A percentile compares a stretch with the other conserved stretches of the same genome.
Conservation (phyloP, 2,888 invertebrate genomes). For the Eristalis intricaria region DNA sequence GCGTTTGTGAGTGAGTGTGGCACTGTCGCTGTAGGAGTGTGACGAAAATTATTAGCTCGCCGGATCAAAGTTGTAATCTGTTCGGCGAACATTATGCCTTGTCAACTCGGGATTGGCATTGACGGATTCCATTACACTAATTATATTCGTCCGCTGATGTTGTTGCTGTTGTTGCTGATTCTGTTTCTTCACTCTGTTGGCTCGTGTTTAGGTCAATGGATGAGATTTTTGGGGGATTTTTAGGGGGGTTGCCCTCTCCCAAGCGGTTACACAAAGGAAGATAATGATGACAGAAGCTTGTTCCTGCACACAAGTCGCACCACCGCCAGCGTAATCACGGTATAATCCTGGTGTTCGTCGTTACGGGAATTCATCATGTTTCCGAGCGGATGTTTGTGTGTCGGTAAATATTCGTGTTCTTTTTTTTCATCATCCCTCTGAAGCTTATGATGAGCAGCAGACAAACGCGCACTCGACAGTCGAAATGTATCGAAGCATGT, state of each 20-base stretch:
- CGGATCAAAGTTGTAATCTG: slow-evolving; percentile 66
- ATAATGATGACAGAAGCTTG: slow-evolving; percentile 30
- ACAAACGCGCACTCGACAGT: slow-evolving; percentile 21
- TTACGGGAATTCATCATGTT: slow-evolving; percentile 5
- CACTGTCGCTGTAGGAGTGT: not conserved
- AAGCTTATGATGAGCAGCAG: slow-evolving; percentile 31
- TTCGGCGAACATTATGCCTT: slow-evolving; percentile 51
- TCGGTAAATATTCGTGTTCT: not conserved
- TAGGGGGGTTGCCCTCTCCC: not conserved
- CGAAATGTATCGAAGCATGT: slow-evolving; percentile 12
- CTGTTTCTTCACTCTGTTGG: not conserved
- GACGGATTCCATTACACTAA: slow-evolving; percentile 58
- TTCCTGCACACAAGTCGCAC: slow-evolving; percentile 5
- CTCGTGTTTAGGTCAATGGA: slow-evolving; percentile 9
- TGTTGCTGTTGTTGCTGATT: not conserved
- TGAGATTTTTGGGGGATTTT: not conserved
- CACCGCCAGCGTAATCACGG: slow-evolving; percentile 29
- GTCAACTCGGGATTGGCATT: slow-evolving; percentile 62
- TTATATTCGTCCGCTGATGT: slow-evolving; percentile 38
- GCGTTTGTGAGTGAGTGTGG: not conserved
- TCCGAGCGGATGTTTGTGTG: not conserved
- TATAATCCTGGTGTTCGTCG: slow-evolving; percentile 24
- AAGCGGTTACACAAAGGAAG: not conserved
- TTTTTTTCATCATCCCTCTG: not conserved
- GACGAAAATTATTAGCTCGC: slow-evolving; percentile 46